Evolutionary conservation across 2,888 invertebrate genomes (phyloP).

Genomic region (Ceriagrion tenellum): DNA sequence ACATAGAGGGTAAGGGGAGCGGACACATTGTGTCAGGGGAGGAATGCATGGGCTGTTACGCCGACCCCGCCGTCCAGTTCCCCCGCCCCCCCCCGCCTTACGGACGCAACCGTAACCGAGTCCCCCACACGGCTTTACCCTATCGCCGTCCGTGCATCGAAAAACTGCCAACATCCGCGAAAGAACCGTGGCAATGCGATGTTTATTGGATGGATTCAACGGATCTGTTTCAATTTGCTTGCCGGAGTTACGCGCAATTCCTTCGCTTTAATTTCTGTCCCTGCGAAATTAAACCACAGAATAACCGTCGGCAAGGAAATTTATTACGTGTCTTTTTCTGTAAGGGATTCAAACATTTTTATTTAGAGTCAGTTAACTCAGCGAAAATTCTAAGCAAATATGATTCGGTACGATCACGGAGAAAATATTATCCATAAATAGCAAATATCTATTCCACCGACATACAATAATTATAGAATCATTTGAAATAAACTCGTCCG

Average conservation of each 20-base stretch:
- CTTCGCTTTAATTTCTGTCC: not conserved
- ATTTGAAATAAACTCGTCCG: too few relatives aligned
- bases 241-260: not conserved
- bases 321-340: too few relatives aligned
- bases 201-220: not conserved
- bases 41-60: not conserved
- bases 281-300: not conserved
- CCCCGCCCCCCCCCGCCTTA: not conserved
- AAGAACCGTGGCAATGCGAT: not conserved
- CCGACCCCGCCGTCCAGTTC: not conserved
- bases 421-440: too few relatives aligned
- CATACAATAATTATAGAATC: too few relatives aligned
- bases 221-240: not conserved
- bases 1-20: not conserved
- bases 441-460: too few relatives aligned
- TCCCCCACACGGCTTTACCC: not conserved
- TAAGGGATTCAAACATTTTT: too few relatives aligned
- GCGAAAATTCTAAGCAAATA: too few relatives aligned
- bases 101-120: not conserved
- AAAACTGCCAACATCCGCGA: not conserved
- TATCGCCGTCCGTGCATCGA: not conserved
- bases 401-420: too few relatives aligned
- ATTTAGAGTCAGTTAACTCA: too few relatives aligned
- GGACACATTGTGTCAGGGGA: not conserved
- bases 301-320: not conserved